Percentiles rank a stretch among this genome's conserved stretches.
Evolutionary conservation across 2,797 vertebrate genomes (phyloP).

Genomic region (Carcharodon carcharias): DNA sequence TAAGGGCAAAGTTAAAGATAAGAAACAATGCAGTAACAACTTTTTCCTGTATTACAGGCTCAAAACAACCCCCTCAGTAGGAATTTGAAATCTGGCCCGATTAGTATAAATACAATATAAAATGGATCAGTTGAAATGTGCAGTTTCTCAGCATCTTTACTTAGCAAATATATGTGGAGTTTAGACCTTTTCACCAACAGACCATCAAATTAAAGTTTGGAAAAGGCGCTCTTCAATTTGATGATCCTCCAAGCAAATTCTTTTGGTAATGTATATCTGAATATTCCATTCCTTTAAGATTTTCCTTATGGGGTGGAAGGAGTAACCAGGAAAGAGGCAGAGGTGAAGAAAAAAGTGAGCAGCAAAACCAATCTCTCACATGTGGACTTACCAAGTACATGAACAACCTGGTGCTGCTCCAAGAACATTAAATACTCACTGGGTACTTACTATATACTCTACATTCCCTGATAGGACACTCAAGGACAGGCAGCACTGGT

Average conservation of each 20-base stretch:
- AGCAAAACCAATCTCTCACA: background rate
- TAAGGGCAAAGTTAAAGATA: too few species aligned
- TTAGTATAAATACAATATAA: background rate
- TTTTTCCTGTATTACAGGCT: background rate
- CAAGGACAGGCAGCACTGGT: too few species aligned
- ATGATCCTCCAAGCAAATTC: background rate
- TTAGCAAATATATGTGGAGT: background rate
- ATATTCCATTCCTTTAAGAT: background rate
- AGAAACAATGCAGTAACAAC: background rate
- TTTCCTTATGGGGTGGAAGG: background rate
- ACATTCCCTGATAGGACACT: too few species aligned
- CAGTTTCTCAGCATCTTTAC: background rate
- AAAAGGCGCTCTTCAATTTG: background rate
- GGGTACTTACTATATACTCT: too few species aligned
- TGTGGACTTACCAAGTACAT: background rate
- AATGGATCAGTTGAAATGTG: background rate
- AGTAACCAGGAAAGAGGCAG: background rate
- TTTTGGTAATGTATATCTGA: background rate
- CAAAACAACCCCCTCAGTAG: background rate
- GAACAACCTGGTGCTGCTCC: background rate
- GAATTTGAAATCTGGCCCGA: background rate
- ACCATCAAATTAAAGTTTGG: background rate
- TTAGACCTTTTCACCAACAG: background rate
- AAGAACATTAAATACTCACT: background rate
- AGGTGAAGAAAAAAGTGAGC: background rate